phyloP scores from a whole-genome alignment of 2,888 invertebrate genomes.

The Polyploca ridens region DNA sequence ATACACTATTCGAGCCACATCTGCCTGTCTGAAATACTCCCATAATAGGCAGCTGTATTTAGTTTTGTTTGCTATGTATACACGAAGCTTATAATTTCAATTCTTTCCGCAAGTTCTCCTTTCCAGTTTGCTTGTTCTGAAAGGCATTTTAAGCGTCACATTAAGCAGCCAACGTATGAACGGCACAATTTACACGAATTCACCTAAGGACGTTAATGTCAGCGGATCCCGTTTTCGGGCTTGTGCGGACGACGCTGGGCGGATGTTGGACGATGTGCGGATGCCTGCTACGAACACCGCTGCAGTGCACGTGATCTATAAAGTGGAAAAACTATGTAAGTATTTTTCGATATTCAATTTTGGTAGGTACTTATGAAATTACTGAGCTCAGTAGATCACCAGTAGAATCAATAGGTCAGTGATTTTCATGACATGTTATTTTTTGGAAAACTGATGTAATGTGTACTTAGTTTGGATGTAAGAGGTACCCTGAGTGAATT shows the following conservation, averaged over 20 bases:
- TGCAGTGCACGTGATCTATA: conserved; percentile 73
- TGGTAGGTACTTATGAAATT: no score
- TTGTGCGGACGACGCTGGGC: conserved; percentile 54
- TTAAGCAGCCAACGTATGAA: conserved; percentile 4
- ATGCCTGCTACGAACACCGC: conserved; percentile 75
- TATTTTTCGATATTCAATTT: no score
- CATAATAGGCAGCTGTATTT: neutral
- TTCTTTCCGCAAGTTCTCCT: neutral
- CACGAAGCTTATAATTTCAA: neutral
- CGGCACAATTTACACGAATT: conserved; percentile 17
- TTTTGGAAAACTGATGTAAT: no score
- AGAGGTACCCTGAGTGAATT: no score
- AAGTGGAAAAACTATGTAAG: conserved; percentile 23
- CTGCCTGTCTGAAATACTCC: neutral
- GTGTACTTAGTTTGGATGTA: no score
- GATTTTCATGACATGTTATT: no score
- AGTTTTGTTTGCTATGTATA: neutral
- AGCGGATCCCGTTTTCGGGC: conserved; percentile 25
- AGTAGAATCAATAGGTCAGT: no score
- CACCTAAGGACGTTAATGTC: conserved; percentile 37
- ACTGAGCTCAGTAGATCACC: no score
- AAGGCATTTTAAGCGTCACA: conserved; percentile 7
- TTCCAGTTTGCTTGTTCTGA: neutral
- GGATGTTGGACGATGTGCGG: conserved; percentile 51
- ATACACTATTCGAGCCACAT: neutral